A percentile compares a stretch with the other conserved stretches of the same genome.
These are phyloP conservation scores for Frieseomelitta varia DNA, from an alignment of 1,140 invertebrate species.

Conservation along the genomic window DNA sequence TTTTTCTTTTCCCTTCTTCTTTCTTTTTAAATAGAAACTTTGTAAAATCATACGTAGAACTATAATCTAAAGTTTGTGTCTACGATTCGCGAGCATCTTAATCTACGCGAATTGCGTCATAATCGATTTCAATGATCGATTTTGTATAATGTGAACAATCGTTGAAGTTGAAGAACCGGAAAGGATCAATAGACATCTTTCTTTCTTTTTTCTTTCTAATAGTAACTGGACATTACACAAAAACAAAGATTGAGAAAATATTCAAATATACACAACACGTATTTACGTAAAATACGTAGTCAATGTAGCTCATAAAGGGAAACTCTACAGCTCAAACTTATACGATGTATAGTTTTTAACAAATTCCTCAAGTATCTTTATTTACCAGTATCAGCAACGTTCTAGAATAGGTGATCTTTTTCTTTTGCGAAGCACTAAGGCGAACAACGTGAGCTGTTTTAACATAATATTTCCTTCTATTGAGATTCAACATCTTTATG, in stretches of 20 bases:
- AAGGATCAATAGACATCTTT: background rate
- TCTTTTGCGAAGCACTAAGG: slow-evolving; percentile 8
- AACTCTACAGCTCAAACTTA: background rate
- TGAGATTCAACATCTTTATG: slow-evolving; percentile 36
- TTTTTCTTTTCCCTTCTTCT: background rate
- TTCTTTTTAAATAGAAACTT: slow-evolving; percentile 37
- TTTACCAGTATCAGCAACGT: background rate
- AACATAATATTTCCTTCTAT: slow-evolving; percentile 4
- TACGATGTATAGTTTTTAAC: slow-evolving; percentile 9
- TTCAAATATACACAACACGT: background rate
- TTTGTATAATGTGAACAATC: background rate
- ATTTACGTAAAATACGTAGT: background rate
- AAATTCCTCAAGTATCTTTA: background rate
- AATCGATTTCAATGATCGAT: slow-evolving; percentile 6
- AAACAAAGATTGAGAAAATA: slow-evolving; percentile 1
- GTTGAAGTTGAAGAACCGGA: background rate
- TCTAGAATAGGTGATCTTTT: background rate
- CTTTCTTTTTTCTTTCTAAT: background rate
- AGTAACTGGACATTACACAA: background rate
- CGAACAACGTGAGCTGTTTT: slow-evolving; percentile 25
- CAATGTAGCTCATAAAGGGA: background rate
- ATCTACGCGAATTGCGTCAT: slow-evolving; percentile 25
- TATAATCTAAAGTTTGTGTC: slow-evolving; percentile 39
- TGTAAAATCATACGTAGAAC: slow-evolving; percentile 41
- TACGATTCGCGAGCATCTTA: slow-evolving; percentile 35